Base-by-base conservation (phyloP, 2,113 vertebrate species). In the Protobothrops flavoviridis region DNA sequence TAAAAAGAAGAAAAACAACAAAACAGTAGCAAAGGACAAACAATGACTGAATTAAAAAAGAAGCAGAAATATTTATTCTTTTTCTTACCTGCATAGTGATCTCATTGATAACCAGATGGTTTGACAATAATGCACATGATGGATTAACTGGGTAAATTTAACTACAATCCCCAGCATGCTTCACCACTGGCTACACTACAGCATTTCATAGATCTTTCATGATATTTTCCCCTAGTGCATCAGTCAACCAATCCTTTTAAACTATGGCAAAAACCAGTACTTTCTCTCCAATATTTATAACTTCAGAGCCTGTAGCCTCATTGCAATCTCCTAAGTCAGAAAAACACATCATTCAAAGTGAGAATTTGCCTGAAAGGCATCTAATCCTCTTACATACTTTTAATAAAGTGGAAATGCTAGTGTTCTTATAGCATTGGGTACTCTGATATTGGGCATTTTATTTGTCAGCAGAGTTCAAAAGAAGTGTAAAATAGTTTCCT, bases 1-100 rank as follows among this genome's bases (percentile, higher is more conserved):
- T 15, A 48, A 90, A 43, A 24, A 91, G 90, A 95, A 89, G 6
- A 45, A 33, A 90, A 94, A 94, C 3, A 29, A 26, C 91, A 91
- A 90, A 56, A 6, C 24, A 20, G 48, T 24, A 92, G 87, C 6
- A 17, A 91, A 89, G 29, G 12, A 24, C 21, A 56, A 90, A 88
- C 8, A 20, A 48, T 94, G 56, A 21, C 85, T 64, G 91, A 81
- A 92, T 74, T 53, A 55, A 90, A 59, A 90, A 48, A 48, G 45
- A 48, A 85, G 7, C n/a, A 56, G 1, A 7, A 9, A 33, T 0
- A 3, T 61, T 89, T 50, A 45, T 3, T 0, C 43, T 85, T 2
- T 1, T 24, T 43, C 50, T 61, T 24, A 48, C 48, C 21, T 50
- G 21, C 48, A 69, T 13, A 52, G 48, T 21, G 74, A 81, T 81